These are phyloP conservation scores for Agrotis exclamationis DNA, from an alignment of 2,888 invertebrate genomes.

Conservation along the genomic window DNA sequence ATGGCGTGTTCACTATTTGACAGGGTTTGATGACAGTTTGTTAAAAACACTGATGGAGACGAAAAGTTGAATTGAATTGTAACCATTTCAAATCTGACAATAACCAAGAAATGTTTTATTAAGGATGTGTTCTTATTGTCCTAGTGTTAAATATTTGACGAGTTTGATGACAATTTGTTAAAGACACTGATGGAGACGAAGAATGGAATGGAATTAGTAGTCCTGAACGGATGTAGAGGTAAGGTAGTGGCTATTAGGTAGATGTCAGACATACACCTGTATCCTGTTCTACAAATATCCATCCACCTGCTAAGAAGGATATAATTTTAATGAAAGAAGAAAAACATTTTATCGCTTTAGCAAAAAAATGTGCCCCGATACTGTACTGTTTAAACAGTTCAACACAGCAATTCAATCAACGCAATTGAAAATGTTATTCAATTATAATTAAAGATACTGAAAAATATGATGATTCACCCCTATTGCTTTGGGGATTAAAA, in stretches of 20 bases:
- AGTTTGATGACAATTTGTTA: too few relatives aligned
- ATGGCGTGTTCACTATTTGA: constrained; percentile 33
- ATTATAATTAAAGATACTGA: too few relatives aligned
- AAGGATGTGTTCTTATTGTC: constrained; percentile 27
- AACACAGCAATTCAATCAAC: not conserved
- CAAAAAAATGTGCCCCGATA: too few relatives aligned
- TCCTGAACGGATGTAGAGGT: not conserved
- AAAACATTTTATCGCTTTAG: not conserved
- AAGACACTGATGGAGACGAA: too few relatives aligned
- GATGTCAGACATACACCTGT: constrained; percentile 32
- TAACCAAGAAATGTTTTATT: not conserved
- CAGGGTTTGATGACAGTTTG: constrained; percentile 27
- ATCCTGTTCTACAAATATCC: constrained; percentile 34
- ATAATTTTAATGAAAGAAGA: constrained; percentile 19
- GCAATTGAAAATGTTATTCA: too few relatives aligned
- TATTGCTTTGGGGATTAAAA: too few relatives aligned
- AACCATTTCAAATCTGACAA: not conserved
- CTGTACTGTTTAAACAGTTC: not conserved
- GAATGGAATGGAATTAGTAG: not conserved
- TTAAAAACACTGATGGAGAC: not conserved
- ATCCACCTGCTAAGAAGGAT: constrained; percentile 29
- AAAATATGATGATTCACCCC: too few relatives aligned
- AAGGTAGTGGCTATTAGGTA: constrained; percentile 23
- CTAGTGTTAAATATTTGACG: too few relatives aligned
- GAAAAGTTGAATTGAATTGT: not conserved